These are phyloP conservation scores for Calliphora vicina DNA, from an alignment of 1,140 invertebrate genomes.

Conservation along the genomic window DNA sequence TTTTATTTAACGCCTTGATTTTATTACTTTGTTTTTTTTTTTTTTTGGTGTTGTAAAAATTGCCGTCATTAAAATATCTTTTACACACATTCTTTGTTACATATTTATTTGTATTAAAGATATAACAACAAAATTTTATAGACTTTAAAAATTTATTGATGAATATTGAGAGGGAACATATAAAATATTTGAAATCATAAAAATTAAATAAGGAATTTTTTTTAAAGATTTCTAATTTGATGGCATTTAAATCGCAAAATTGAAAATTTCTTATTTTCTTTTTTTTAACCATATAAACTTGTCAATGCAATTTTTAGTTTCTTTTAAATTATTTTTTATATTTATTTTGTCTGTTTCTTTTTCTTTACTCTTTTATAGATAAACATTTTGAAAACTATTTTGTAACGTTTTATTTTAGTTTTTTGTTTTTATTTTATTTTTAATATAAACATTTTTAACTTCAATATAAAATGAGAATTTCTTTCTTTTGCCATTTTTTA, in stretches of 20 bases:
- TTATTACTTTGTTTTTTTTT: neutral
- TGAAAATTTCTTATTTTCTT: too few species aligned
- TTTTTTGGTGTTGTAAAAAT: neutral
- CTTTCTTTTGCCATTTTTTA: neutral
- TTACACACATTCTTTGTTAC: too few species aligned
- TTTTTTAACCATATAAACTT: neutral
- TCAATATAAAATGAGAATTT: neutral
- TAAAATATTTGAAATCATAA: too few species aligned
- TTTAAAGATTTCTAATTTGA: too few species aligned
- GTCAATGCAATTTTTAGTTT: neutral
- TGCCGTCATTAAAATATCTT: too few species aligned
- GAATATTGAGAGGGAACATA: neutral
- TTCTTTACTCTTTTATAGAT: neutral
- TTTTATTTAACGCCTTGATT: constrained; percentile 1
- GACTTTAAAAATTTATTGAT: neutral
- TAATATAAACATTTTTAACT: neutral
- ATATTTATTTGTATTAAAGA: too few species aligned
- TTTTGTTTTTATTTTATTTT: too few species aligned
- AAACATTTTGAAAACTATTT: neutral
- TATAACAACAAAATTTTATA: neutral
- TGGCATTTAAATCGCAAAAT: too few species aligned
- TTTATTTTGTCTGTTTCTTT: too few species aligned
- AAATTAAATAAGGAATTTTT: too few species aligned
- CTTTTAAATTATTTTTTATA: too few species aligned
- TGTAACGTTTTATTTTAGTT: neutral